Evolutionary conservation across 2,797 vertebrate genomes (phyloP), one percentile per base, ranked within the genome.

Genomic region (Scomberomorus guttatus): DNA sequence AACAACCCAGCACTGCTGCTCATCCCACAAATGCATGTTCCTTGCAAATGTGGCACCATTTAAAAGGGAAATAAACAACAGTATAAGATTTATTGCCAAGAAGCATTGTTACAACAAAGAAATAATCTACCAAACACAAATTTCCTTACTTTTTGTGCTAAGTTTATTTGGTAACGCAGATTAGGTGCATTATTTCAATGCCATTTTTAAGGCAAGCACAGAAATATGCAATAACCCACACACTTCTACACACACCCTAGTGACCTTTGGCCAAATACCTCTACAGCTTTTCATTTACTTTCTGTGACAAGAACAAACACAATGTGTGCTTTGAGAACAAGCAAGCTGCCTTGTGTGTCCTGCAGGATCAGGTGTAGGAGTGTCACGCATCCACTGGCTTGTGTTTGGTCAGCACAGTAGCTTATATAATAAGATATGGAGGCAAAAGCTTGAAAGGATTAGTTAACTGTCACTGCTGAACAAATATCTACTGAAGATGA

Each of bases 261-360:
- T 20, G 18, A 50, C 46, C 46, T 46, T 18, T 46, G 44, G 15
- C 4, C 18, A 34, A 3, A 52, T 67, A 42, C n/a, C 3, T 50
- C n/a, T 18, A 27, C 65, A 48, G 42, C 15, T 27, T 50, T 48
- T 20, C 39, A 24, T 22, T 42, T 54, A 11, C 59, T 62, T 18
- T 34, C 71, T 34, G 60, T 17, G 10, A 37, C 37, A 9, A 4
- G 61, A 75, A 39, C 54, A 75, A 59, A 51, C 22, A 10, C 42
- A 13, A 7, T 14, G 39, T 75, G 72, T 65, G 42, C 54, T 64
- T 65, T 50, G 29, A 50, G 25, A 58, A 66, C 55, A 75, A 50
- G 20, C n/a, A 50, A 10, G 5, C 11, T n/a, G 39, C 54, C 25
- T 10, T 29, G 54, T 44, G 22, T 39, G n/a, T 51, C 20, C 5